Base-by-base conservation (phyloP, 2,113 vertebrate genomes). In the Actenoides hombroni region DNA sequence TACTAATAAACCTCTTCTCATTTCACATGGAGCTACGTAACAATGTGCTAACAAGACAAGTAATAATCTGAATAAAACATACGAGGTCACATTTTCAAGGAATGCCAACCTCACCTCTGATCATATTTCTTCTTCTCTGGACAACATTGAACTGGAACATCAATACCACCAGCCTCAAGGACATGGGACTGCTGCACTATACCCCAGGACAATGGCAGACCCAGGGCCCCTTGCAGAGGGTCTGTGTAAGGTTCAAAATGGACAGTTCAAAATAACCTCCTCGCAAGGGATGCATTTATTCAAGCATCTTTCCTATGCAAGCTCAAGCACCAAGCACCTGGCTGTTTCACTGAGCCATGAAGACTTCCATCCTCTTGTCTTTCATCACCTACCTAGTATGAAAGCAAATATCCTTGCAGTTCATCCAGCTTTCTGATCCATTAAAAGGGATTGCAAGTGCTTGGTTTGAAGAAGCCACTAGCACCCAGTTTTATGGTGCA, bases 111-210 rank as follows among this genome's bases (percentile, higher is more conserved):
- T 83, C 28, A 14, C 10, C 83, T 76, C 39, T 74, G 29, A 46
- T 28, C 3, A 0, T 10, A 26, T 44, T 65, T 91, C 25, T 31
- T 67, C 23, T 35, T 79, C 53, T 51, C 74, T 6, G 48, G 56
- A 37, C 35, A 53, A 5, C 46, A 11, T 16, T 39, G 33, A 39
- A 12, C 16, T 51, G 18, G 31, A 64, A 39, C 63, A 63, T 73
- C 44, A 6, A 9, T 0, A 23, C 8, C 11, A 19, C 28, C 60
- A 35, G 37, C 12, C 25, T 35, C 53, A 60, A n/a, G 29, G 40
- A 35, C 57, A 40, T 0, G 0, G 39, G 10, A 35, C 21, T 59
- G 60, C 46, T 78, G 46, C 24, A 13, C 17, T 39, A 35, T 19
- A 26, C 3, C 24, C 26, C 5, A 4, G 42, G 37, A 10, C 5